These are phyloP conservation scores for Agrochola macilenta DNA, from an alignment of 2,888 invertebrate genomes.

Conservation along the genomic window DNA sequence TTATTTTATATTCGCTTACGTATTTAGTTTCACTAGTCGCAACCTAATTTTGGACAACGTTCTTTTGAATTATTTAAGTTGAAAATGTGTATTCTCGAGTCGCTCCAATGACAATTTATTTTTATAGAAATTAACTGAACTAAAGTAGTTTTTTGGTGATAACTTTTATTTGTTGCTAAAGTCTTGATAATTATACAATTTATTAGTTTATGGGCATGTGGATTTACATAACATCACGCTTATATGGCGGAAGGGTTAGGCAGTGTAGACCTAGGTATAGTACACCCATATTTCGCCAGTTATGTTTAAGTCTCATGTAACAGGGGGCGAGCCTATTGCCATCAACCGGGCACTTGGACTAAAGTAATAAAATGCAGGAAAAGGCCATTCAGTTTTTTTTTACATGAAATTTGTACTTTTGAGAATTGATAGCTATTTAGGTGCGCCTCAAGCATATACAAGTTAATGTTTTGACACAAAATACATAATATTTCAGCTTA, in stretches of 20 bases:
- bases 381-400: not conserved
- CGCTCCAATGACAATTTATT: not conserved
- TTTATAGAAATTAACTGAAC: not conserved
- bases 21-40: not conserved
- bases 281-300: no score
- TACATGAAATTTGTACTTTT: not conserved
- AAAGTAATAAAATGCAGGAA: not conserved
- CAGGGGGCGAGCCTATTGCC: no score
- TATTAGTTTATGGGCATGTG: no score
- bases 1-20: not conserved
- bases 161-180: not conserved
- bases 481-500: conserved; percentile 8
- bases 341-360: not conserved
- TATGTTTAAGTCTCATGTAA: no score
- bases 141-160: not conserved
- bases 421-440: not conserved
- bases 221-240: no score
- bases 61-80: not conserved
- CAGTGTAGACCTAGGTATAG: no score
- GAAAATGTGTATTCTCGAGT: no score
- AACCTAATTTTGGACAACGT: not conserved
- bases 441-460: not conserved
- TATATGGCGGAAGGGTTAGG: no score
- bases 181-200: not conserved
- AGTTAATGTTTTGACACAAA: not conserved